Base-by-base conservation (phyloP, 2,113 vertebrate genomes). In the Megatriorchis doriae region DNA sequence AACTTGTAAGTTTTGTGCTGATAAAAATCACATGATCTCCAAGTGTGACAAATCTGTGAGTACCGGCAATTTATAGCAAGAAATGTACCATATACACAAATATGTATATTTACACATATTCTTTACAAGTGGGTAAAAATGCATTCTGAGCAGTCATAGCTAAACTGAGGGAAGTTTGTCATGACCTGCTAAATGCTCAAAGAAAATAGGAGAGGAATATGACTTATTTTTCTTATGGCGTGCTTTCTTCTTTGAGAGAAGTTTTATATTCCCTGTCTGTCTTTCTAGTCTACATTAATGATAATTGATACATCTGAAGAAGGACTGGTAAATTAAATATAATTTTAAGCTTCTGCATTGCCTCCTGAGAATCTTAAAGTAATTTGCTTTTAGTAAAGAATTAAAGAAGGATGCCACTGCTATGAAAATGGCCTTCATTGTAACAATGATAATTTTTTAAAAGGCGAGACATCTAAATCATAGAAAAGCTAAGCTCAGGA, bases 381-480 rank as follows among this genome's bases (percentile, higher is more conserved):
- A 79, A 89, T 97, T 95, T 91, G 43, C 90, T 90, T 93, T 96
- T 68, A 93, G 84, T 94, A 43, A 90, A 80, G 83, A 85, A 82
- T 87, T 94, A 62, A 82, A 90, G 67, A 50, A 36, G 78, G 52
- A 40, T 68, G 74, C 48, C 16, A 22, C 70, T 58, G 80, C 81
- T 95, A 83, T 26, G 81, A 89, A 95, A 94, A 59, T 27, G 26
- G 32, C 72, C 55, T 4, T 94, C 34, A 22, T 25, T 50, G 48
- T 70, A 94, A 94, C 9, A 11, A 80, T 31, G 71, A 92, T 93
- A 58, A 94, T 94, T 96, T 90, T 95, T 97, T 95, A 78, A 80
- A 82, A 90, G 86, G 78, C 22, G 3, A 91, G 78, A 93, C 94
- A 82, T 94, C 59, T 95, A 85, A 95, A 87, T 94, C 91, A 94